Percentiles rank a stretch among this genome's conserved stretches.
These are phyloP conservation scores for Corythoichthys intestinalis DNA, from an alignment of 2,113 vertebrate species.

Conservation along the genomic window DNA sequence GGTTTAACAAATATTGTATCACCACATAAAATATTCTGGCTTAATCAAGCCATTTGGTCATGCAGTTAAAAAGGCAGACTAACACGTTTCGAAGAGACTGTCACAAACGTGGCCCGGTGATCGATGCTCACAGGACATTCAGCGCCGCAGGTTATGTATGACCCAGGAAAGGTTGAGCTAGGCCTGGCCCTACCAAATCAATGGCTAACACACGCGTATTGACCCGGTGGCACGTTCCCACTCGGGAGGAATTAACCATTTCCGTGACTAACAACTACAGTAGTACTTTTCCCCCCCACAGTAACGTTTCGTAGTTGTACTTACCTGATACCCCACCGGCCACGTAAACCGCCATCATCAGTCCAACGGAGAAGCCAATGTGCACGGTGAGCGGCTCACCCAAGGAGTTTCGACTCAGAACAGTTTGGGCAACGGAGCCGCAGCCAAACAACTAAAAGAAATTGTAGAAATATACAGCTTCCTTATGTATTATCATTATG, in stretches of 20 bases:
- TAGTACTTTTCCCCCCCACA: no score
- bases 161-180: constrained; percentile 52
- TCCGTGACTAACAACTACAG: no score
- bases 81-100: constrained; percentile 9
- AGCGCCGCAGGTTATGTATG: constrained; percentile 58
- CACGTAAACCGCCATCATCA: constrained; percentile 83
- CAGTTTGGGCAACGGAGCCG: constrained; percentile 82
- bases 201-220: constrained; percentile 43
- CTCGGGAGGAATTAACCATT: background rate
- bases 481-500: no score
- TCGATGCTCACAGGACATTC: constrained; percentile 67
- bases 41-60: background rate
- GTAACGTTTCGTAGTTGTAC: background rate
- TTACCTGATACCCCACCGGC: constrained; percentile 90
- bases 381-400: constrained; percentile 79
- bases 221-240: constrained; percentile 41
- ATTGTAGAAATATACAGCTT: no score
- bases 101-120: constrained; percentile 32
- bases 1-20: background rate
- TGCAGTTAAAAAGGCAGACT: background rate
- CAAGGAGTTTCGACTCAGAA: constrained; percentile 80
- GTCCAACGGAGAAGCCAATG: constrained; percentile 83
- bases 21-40: constrained; percentile 2
- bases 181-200: constrained; percentile 49
- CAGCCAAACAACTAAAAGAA: constrained; percentile 76